Conservation (phyloP, 2,888 invertebrate genomes). For the Patella ulyssiponensis region DNA sequence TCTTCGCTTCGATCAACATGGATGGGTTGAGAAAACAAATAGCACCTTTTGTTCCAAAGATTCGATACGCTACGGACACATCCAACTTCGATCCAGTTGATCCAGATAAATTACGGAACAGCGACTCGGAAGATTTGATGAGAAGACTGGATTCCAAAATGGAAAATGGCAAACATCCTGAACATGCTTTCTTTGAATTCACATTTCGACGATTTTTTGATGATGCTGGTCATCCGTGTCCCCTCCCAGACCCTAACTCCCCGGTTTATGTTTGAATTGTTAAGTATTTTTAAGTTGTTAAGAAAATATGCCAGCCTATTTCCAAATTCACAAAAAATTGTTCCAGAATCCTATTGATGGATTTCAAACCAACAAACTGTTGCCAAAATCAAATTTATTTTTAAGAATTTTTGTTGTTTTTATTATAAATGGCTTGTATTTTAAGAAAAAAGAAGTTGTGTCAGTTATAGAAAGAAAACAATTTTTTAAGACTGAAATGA, state of each 20-base stretch:
- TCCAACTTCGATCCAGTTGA: slow-evolving; percentile 77
- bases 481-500: neutral
- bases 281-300: too few species aligned
- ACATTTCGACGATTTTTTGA: slow-evolving; percentile 99
- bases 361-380: too few species aligned
- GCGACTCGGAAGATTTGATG: slow-evolving; percentile 56
- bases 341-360: too few species aligned
- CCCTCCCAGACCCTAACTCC: slow-evolving; percentile 47
- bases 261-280: slow-evolving; percentile 54
- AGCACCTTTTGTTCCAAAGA: slow-evolving; percentile 94
- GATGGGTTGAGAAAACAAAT: slow-evolving; percentile 87
- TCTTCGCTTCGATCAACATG: slow-evolving; percentile 91
- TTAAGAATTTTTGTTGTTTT: too few species aligned
- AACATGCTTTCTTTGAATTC: slow-evolving; percentile 99
- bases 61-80: slow-evolving; percentile 95
- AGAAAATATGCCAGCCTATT: too few species aligned
- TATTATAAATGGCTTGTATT: too few species aligned
- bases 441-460: too few species aligned
- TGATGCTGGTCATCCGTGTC: slow-evolving; percentile 68
- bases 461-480: neutral
- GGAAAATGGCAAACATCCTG: slow-evolving; percentile 76
- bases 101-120: slow-evolving; percentile 58
- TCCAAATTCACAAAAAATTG: neutral
- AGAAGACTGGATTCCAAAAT: slow-evolving; percentile 16
- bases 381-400: too few species aligned